These are phyloP conservation scores for Pogonophryne albipinna DNA, from an alignment of 2,797 vertebrate genomes.

Conservation along the genomic window DNA sequence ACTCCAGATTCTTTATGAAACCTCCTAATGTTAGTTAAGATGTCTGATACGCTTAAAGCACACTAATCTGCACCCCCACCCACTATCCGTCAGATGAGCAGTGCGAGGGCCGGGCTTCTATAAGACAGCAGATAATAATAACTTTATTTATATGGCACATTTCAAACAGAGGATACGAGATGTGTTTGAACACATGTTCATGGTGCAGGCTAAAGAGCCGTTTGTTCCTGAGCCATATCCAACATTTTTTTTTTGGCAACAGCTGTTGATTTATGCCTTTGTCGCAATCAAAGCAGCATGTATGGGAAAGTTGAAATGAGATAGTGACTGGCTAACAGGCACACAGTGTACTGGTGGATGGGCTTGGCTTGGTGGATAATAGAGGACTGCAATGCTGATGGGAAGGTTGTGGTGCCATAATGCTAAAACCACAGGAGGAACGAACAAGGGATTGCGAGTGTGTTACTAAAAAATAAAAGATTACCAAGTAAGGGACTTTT, in stretches of 20 bases:
- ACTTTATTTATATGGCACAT: no score
- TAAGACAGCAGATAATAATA: conserved; percentile 7
- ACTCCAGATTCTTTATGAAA: conserved; percentile 42
- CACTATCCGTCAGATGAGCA: neutral
- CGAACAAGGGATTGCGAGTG: no score
- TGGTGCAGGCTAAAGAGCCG: neutral
- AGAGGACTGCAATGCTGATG: neutral
- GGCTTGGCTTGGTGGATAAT: neutral
- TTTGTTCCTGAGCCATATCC: neutral
- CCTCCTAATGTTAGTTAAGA: conserved; percentile 53
- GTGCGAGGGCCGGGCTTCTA: neutral
- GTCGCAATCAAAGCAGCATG: neutral
- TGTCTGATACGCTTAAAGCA: conserved; percentile 53
- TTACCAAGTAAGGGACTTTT: no score
- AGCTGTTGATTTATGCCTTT: conserved; percentile 3
- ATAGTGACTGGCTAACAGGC: neutral
- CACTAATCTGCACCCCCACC: conserved; percentile 28
- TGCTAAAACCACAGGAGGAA: neutral
- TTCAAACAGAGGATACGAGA: neutral
- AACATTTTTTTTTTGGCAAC: neutral
- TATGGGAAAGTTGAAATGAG: neutral
- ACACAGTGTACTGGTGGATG: neutral
- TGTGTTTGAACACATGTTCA: conserved; percentile 5
- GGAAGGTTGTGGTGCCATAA: neutral
- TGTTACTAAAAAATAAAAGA: no score